Evolutionary conservation across 2,113 vertebrate species (phyloP).

Genomic region (Agelaius phoeniceus): DNA sequence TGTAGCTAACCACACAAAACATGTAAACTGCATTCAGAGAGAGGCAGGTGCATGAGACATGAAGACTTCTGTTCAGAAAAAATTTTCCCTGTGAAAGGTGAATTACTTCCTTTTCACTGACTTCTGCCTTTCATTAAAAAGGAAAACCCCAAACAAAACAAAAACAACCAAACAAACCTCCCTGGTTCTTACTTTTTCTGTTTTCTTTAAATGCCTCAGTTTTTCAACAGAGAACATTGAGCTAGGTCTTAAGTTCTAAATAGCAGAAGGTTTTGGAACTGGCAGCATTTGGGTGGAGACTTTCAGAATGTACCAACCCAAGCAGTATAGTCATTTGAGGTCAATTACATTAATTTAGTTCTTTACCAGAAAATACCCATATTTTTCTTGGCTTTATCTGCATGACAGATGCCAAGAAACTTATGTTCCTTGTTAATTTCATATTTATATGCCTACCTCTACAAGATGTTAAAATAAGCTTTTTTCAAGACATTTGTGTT

Average conservation of each 20-base stretch:
- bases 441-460: neutral
- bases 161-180: neutral
- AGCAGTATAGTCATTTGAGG: neutral
- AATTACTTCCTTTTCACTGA: neutral
- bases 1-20: slow-evolving; percentile 31
- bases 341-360: slow-evolving; percentile 29
- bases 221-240: neutral
- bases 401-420: slow-evolving; percentile 45
- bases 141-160: too few relatives aligned
- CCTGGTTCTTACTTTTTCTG: neutral
- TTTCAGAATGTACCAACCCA: neutral
- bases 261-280: slow-evolving; percentile 19
- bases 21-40: neutral
- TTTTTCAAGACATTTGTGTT: neutral
- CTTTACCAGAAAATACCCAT: slow-evolving; percentile 5
- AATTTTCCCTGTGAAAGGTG: neutral
- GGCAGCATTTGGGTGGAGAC: neutral
- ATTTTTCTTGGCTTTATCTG: slow-evolving; percentile 37
- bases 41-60: slow-evolving; percentile 35
- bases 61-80: neutral
- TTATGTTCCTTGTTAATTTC: slow-evolving; percentile 38
- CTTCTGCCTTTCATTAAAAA: neutral
- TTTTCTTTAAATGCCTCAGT: neutral
- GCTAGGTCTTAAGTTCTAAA: slow-evolving; percentile 16
- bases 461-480: slow-evolving; percentile 10